Evolutionary conservation across 2,797 vertebrate genomes (phyloP).

Genomic region (Clarias platycephalus): DNA sequence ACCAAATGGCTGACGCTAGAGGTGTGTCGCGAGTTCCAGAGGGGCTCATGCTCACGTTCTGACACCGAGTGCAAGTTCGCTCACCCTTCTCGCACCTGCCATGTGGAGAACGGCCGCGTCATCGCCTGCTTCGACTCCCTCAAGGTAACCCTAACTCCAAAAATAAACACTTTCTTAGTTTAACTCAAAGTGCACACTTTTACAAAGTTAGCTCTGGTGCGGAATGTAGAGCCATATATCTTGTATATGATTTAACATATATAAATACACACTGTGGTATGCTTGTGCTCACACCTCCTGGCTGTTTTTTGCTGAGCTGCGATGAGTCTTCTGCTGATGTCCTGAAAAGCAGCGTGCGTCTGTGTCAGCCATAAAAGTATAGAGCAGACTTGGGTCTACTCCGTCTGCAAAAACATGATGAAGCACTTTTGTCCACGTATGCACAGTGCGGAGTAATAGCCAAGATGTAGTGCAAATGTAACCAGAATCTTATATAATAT

Average conservation of each 20-base stretch:
- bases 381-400: slow-evolving; percentile 29
- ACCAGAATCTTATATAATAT: background rate
- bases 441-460: background rate
- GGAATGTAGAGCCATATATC: background rate
- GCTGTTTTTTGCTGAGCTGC: slow-evolving; percentile 53
- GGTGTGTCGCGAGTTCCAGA: slow-evolving; percentile 98
- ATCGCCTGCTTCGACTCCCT: slow-evolving; percentile 98
- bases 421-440: slow-evolving; percentile 13
- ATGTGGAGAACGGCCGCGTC: slow-evolving; percentile 98
- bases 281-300: background rate
- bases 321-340: slow-evolving; percentile 48
- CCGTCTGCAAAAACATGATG: slow-evolving; percentile 15
- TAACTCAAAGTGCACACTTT: background rate
- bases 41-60: slow-evolving; percentile 93
- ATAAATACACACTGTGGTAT: background rate
- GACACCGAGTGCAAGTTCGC: slow-evolving; percentile 98
- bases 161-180: slow-evolving; percentile 16
- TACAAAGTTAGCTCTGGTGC: background rate
- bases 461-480: background rate
- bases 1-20: slow-evolving; percentile 99
- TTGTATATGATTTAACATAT: background rate
- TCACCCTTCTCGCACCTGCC: slow-evolving; percentile 94
- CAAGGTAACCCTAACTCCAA: slow-evolving; percentile 82
- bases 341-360: slow-evolving; percentile 44
- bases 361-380: slow-evolving; percentile 45